Evolutionary conservation across 2,113 vertebrate genomes (phyloP), one percentile per base, ranked within the genome.

Genomic region (Gobio gobio): DNA sequence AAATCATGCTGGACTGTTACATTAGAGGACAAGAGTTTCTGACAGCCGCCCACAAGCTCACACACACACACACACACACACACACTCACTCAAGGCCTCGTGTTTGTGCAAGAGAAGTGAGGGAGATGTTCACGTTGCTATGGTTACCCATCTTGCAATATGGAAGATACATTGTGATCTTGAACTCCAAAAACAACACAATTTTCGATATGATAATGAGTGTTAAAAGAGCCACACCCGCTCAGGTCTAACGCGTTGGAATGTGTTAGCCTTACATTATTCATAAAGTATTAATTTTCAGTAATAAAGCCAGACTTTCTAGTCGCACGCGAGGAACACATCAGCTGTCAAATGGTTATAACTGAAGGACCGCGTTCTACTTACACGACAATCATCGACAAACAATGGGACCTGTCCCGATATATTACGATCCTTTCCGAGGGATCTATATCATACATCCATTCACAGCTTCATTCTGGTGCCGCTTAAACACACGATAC

Each of bases 81-180:
- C 66, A 14, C 40, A 59, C 63, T 66, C 47, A 51, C 54, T 18
- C 84, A 79, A 16, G 75, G 75, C 47, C 61, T 81, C 8, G 0
- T 18, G 33, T 73, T 73, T 63, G 64, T 72, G 45, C 2, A 82
- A 26, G 9, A 16, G 74, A 13, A 68, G 18, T 22, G 29, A 80
- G 45, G 22, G 24, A 77, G 12, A 68, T 63, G 78, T 85, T 88
- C 72, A 18, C 47, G 87, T 90, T 87, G 86, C 87, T 81, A 89
- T 89, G 82, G 87, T 85, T 89, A 90, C 86, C 10, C 64, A 68
- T 43, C 40, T 61, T 80, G 20, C 29, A 78, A 70, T 45, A 47
- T 51, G 73, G 33, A 81, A n/a, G 54, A 78, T 49, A 10, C 29
- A 18, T 33, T 56, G 33, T 80, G 56, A 83, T 84, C 7, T 33